A percentile compares a stretch with the other conserved stretches of the same genome.
These are phyloP conservation scores for Oegoconia quadripuncta DNA, from an alignment of 2,888 invertebrate genomes.

Conservation along the genomic window DNA sequence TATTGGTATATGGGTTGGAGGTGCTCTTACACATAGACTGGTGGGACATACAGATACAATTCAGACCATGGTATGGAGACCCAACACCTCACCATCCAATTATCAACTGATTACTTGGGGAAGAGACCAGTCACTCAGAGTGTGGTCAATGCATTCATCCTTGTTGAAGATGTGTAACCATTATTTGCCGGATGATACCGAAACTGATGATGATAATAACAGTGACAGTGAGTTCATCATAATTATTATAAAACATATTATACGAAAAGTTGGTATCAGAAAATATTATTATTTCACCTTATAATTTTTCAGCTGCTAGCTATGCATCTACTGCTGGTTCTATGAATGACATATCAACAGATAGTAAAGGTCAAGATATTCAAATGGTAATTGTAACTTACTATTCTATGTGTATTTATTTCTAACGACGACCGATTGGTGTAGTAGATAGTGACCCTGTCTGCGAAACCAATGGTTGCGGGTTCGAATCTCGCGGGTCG, in stretches of 20 bases:
- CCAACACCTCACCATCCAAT: conserved; percentile 82
- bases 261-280: not conserved
- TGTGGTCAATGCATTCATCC: conserved; percentile 93
- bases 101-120: conserved; percentile 97
- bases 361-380: conserved; percentile 58
- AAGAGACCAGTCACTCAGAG: conserved; percentile 93
- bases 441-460: too few species aligned
- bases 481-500: too few species aligned
- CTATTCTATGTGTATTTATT: conserved; percentile 1
- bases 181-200: conserved; percentile 82
- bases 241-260: not conserved
- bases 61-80: conserved; percentile 96
- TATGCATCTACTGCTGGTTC: conserved; percentile 67
- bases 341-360: conserved; percentile 54
- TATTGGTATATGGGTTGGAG: conserved; percentile 75
- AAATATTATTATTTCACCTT: not conserved
- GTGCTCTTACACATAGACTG: conserved; percentile 90
- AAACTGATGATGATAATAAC: conserved; percentile 73
- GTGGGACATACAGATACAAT: conserved; percentile 97
- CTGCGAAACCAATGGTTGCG: too few species aligned
- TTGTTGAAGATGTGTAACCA: conserved; percentile 87
- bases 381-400: conserved; percentile 49
- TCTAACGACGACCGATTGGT: not conserved
- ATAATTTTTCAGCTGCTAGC: conserved; percentile 53
- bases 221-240: conserved; percentile 58